Evolutionary conservation across 2,888 invertebrate species (phyloP).

Genomic region (Brachypalpus laphriformis): DNA sequence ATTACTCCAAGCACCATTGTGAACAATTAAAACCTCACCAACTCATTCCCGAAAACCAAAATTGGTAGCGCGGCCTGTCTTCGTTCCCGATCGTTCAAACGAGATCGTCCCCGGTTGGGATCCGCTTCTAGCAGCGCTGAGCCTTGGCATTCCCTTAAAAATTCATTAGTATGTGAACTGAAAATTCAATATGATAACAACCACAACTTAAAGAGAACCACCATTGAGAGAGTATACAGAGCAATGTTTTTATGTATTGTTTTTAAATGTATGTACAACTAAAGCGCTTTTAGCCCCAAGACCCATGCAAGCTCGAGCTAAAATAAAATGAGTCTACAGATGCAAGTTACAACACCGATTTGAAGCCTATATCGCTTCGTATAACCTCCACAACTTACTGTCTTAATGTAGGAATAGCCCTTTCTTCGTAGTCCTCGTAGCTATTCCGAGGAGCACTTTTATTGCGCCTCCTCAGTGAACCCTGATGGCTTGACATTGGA

Average conservation of each 20-base stretch:
- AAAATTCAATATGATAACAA: conserved; percentile 76
- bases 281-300: conserved; percentile 57
- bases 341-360: conserved; percentile 62
- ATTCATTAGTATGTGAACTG: conserved; percentile 93
- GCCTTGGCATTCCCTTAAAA: conserved; percentile 88
- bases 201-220: conserved; percentile 73
- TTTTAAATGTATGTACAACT: conserved; percentile 66
- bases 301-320: conserved; percentile 71
- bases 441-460: conserved; percentile 88
- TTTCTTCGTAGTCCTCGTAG: conserved; percentile 94
- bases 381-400: conserved; percentile 86
- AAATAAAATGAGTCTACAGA: conserved; percentile 61
- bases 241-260: conserved; percentile 69
- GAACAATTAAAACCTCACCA: conserved; percentile 85
- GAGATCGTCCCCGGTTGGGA: conserved; percentile 83
- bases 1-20: background rate
- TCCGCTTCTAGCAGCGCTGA: conserved; percentile 83
- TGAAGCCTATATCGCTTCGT: conserved; percentile 2
- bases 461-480: conserved; percentile 86
- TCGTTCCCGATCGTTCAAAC: conserved; percentile 90
- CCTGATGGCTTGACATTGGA: conserved; percentile 84
- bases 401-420: conserved; percentile 91
- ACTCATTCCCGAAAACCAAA: conserved; percentile 93
- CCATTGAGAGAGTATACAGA: conserved; percentile 74
- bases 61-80: conserved; percentile 95